Evolutionary conservation across 2,113 vertebrate genomes (phyloP).

Genomic region (Rhinopomastus cyanomelas): DNA sequence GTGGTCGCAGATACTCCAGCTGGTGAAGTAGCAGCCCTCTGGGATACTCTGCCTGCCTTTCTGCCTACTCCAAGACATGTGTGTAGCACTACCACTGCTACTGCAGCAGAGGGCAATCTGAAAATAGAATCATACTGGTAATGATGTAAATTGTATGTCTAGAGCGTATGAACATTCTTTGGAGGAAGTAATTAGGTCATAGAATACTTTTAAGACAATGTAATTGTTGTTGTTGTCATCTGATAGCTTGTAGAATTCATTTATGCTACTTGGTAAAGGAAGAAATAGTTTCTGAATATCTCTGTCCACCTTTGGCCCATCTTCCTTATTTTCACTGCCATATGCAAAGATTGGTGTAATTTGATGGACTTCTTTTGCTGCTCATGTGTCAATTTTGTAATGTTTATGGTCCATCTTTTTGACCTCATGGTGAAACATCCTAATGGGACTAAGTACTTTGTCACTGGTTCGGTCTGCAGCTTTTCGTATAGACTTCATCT

Average conservation of each 20-base stretch:
- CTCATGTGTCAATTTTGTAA: neutral
- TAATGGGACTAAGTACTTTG: neutral
- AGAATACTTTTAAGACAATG: neutral
- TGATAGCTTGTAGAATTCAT: neutral
- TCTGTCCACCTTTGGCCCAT: neutral
- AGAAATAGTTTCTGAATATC: neutral
- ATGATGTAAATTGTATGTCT: constrained; percentile 19
- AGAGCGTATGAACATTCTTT: neutral
- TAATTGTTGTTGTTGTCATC: neutral
- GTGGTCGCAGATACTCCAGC: neutral
- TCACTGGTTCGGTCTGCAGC: neutral
- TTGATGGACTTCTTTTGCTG: neutral
- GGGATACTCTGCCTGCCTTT: neutral
- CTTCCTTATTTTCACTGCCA: neutral
- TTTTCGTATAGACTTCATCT: neutral
- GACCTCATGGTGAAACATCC: neutral
- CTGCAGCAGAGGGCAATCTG: constrained; percentile 45
- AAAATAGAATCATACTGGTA: constrained; percentile 29
- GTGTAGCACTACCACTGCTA: neutral
- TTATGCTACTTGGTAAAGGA: neutral
- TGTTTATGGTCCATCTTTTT: neutral
- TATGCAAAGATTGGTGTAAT: neutral
- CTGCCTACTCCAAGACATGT: neutral
- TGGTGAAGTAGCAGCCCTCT: neutral
- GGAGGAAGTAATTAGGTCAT: constrained; percentile 6